Evolutionary conservation across 2,797 vertebrate species (phyloP).

Genomic region (Chaetophractus vellerosus): DNA sequence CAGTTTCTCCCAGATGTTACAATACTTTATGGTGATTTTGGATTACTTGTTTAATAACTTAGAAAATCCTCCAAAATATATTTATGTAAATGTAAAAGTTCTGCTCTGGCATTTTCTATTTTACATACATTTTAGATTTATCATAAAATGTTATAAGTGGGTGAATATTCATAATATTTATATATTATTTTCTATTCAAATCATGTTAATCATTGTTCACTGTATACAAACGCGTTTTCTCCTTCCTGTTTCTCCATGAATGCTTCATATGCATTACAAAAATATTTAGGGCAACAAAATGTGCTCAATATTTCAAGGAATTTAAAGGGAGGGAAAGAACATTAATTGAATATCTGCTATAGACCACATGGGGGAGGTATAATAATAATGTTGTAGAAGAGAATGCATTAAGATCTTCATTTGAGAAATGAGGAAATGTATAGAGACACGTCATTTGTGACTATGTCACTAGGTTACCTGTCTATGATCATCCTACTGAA

Average conservation of each 20-base stretch:
- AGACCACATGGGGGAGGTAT: background rate
- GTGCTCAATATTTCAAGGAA: background rate
- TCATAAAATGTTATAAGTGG: background rate
- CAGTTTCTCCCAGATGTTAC: background rate
- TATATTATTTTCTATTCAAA: background rate
- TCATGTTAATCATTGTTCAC: background rate
- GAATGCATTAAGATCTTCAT: conserved; percentile 7
- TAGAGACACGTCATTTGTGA: background rate
- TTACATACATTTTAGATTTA: background rate
- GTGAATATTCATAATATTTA: background rate
- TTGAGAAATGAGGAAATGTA: background rate
- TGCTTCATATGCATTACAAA: background rate
- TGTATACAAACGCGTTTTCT: background rate
- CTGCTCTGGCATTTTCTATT: background rate
- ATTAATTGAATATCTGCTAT: background rate
- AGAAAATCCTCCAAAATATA: background rate
- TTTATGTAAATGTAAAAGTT: background rate
- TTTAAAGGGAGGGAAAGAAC: background rate
- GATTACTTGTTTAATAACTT: conserved; percentile 20
- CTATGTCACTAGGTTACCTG: background rate
- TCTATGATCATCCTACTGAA: background rate
- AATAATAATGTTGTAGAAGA: background rate
- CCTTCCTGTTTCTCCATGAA: background rate
- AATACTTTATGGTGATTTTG: background rate
- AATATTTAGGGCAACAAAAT: background rate